phyloP scores from a whole-genome alignment of 2,888 invertebrate genomes.

The Hypomecis punctinalis region DNA sequence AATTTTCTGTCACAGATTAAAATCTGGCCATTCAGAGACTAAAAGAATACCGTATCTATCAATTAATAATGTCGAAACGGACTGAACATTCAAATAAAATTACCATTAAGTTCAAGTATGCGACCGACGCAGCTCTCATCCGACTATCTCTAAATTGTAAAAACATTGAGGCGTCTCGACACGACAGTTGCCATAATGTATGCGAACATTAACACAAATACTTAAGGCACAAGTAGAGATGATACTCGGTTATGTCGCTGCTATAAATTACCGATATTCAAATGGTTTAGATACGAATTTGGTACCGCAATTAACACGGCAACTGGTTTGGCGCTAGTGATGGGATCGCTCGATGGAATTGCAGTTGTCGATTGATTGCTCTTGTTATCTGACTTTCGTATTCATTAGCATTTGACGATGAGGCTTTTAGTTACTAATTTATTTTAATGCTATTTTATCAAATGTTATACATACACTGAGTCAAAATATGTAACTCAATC shows the following conservation, averaged over 20 bases:
- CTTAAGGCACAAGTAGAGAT: conserved; percentile 63
- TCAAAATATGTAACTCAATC: too few relatives aligned
- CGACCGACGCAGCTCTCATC: conserved; percentile 26
- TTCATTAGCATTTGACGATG: too few relatives aligned
- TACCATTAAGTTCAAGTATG: conserved; percentile 36
- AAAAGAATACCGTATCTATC: conserved; percentile 27
- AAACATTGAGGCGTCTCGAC: conserved; percentile 46
- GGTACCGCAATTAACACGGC: conserved; percentile 82
- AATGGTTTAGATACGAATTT: conserved; percentile 82
- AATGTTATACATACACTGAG: too few relatives aligned
- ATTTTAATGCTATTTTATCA: too few relatives aligned
- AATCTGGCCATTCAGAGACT: conserved; percentile 21
- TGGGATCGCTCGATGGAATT: conserved; percentile 46
- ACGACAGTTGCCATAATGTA: conserved; percentile 60
- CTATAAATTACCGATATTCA: conserved; percentile 83
- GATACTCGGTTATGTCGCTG: conserved; percentile 71
- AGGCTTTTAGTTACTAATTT: too few relatives aligned
- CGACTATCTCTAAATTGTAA: conserved; percentile 41
- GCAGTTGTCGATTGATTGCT: conserved; percentile 39
- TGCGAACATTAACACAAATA: conserved; percentile 75
- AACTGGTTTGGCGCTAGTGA: conserved; percentile 75
- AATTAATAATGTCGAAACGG: conserved; percentile 36
- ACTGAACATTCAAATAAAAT: conserved; percentile 40
- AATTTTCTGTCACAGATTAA: conserved; percentile 17
- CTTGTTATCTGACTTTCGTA: background rate